phyloP scores from a whole-genome alignment of 2,797 vertebrate species.

The Buceros bicornis region DNA sequence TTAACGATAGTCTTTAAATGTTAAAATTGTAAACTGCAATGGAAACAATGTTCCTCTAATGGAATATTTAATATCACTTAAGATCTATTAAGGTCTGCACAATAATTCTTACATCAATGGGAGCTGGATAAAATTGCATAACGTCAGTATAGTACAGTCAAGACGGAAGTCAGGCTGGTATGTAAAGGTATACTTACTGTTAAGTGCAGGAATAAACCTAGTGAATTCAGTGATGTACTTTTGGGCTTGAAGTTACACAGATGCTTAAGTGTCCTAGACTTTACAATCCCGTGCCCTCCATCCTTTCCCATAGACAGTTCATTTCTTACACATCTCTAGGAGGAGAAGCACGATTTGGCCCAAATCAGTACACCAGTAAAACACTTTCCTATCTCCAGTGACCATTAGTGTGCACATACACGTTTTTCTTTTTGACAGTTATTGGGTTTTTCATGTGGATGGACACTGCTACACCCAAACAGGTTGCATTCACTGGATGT shows the following conservation, averaged over 20 bases:
- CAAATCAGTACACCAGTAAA: neutral
- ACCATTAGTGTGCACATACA: neutral
- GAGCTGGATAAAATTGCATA: slow-evolving; percentile 1
- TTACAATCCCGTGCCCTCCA: neutral
- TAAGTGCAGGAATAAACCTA: neutral
- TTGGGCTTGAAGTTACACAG: neutral
- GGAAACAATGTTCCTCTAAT: slow-evolving; percentile 46
- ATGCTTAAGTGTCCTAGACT: neutral
- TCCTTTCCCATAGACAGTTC: neutral
- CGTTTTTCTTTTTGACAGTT: neutral
- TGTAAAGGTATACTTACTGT: neutral
- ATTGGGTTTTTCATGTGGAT: neutral
- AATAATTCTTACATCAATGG: neutral
- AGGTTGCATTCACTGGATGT: neutral
- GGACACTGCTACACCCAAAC: neutral
- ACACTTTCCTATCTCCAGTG: neutral
- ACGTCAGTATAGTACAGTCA: neutral
- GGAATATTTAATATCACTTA: slow-evolving; percentile 25
- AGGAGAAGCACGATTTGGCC: neutral
- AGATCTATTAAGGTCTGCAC: neutral
- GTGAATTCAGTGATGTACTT: neutral
- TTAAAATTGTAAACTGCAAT: slow-evolving; percentile 49
- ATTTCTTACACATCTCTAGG: neutral
- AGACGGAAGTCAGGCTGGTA: neutral
- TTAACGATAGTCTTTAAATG: slow-evolving; percentile 47